A percentile compares a stretch with the other conserved stretches of the same genome.
phyloP scores from a whole-genome alignment of 2,113 vertebrate genomes.

The Thamnaconus septentrionalis region DNA sequence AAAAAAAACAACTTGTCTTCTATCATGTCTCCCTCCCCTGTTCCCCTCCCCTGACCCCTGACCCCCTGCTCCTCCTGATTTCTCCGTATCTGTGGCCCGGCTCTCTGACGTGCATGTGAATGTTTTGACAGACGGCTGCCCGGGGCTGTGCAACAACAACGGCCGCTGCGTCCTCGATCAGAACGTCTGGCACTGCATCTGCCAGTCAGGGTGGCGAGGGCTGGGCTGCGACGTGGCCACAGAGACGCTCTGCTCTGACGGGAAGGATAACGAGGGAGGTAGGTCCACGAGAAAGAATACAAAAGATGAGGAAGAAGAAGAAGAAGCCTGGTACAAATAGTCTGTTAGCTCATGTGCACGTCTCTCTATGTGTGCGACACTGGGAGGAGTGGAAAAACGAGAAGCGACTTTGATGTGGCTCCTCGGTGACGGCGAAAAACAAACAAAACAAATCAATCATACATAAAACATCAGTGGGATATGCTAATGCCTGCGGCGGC shows the following conservation, averaged over 20 bases:
- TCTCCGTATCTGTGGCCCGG: slow-evolving; percentile 15
- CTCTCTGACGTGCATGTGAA: slow-evolving; percentile 61
- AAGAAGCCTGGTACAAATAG: slow-evolving; percentile 32
- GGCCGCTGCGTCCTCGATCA: slow-evolving; percentile 96
- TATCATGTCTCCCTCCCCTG: slow-evolving; percentile 43
- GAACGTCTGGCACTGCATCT: slow-evolving; percentile 97
- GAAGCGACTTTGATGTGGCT: slow-evolving; percentile 54
- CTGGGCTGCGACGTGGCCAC: slow-evolving; percentile 96
- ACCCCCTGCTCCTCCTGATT: slow-evolving; percentile 71
- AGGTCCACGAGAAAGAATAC: slow-evolving; percentile 12
- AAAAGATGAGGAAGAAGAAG: too few relatives aligned
- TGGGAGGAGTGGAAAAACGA: background rate
- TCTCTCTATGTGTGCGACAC: slow-evolving; percentile 25
- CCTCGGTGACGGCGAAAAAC: slow-evolving; percentile 52
- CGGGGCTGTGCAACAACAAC: slow-evolving; percentile 97
- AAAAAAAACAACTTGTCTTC: slow-evolving; percentile 35
- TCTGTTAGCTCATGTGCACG: slow-evolving; percentile 23
- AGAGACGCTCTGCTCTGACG: slow-evolving; percentile 94
- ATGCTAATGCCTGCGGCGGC: slow-evolving; percentile 49
- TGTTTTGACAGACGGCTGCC: slow-evolving; percentile 91
- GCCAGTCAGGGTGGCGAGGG: slow-evolving; percentile 97
- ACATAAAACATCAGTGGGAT: slow-evolving; percentile 58
- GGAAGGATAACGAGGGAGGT: slow-evolving; percentile 99
- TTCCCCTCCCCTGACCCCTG: background rate
- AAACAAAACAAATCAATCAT: slow-evolving; percentile 66